phyloP scores from a whole-genome alignment of 2,113 vertebrate genomes.

The Toxostoma redivivum region DNA sequence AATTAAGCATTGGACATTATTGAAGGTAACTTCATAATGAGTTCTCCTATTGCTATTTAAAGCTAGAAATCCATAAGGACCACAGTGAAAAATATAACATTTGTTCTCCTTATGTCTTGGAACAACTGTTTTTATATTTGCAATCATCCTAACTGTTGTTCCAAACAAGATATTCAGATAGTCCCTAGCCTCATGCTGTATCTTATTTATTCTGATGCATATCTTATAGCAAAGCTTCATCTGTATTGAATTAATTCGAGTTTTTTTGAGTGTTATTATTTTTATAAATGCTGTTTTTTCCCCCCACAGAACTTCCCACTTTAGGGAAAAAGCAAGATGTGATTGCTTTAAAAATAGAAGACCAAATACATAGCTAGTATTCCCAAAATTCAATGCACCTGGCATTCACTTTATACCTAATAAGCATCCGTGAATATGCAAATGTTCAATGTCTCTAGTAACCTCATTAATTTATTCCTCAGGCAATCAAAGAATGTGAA shows the following conservation, averaged over 20 bases:
- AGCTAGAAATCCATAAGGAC: constrained; percentile 58
- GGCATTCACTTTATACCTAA: constrained; percentile 78
- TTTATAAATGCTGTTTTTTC: constrained; percentile 28
- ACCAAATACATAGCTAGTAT: constrained; percentile 56
- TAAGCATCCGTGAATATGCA: constrained; percentile 82
- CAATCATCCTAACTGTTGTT: constrained; percentile 34
- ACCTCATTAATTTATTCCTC: constrained; percentile 85
- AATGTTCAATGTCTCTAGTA: constrained; percentile 75
- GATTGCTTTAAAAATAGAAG: constrained; percentile 57
- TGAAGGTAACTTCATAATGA: constrained; percentile 27
- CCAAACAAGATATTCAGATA: constrained; percentile 26
- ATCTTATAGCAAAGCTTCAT: constrained; percentile 11
- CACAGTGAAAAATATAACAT: constrained; percentile 17
- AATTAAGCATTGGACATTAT: constrained; percentile 32
- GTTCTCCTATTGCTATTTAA: constrained; percentile 51
- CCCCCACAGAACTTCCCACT: constrained; percentile 27
- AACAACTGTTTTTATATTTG: constrained; percentile 48
- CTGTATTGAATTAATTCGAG: constrained; percentile 13
- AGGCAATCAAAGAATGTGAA: constrained; percentile 78
- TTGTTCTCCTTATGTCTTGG: constrained; percentile 30
- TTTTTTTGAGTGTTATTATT: neutral
- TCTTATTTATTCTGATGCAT: constrained; percentile 43
- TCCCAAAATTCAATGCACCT: constrained; percentile 77
- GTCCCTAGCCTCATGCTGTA: neutral
- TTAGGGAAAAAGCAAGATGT: constrained; percentile 49